Base-by-base conservation (phyloP, 2,113 vertebrate genomes). In the Prionailurus viverrinus region DNA sequence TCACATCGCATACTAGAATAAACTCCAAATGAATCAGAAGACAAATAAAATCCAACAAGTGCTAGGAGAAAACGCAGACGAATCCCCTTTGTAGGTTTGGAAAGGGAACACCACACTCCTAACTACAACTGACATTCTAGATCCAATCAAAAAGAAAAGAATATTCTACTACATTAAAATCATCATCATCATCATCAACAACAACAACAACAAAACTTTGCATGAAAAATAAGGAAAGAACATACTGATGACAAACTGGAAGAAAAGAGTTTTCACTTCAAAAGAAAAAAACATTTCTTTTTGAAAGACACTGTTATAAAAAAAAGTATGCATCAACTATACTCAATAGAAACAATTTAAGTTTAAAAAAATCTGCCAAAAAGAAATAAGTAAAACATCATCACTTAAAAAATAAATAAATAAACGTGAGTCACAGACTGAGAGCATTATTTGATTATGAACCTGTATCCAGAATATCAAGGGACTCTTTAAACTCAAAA, bases 181-280 rank as follows among this genome's bases (percentile, higher is more conserved):
- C 7, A 45, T 45, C 45, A 45, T 45, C 45, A 45, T 45, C 45
- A 45, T 9, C 45, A 45, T 9, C 45, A 45, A 1, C 41, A 45
- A 7, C 41, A 45, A 71, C 65, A 48, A 71, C 19, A 31, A 76
- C 58, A n/a, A 12, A 23, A 74, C 18, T 81, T 63, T 69, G 21
- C 76, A 69, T 87, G 33, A 86, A 76, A 88, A 58, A 21, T 69
- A 81, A 97, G 11, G 4, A 82, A 95, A 45, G 5, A 36, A 94
- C 79, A 92, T 13, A 31, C 25, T 27, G 51, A 19, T n/a, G 39
- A 36, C 9, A 81, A 91, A 31, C 7, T 21, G 5, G 11, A 33
- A 86, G 58, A 65, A 73, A 58, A 89, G 1, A 33, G 27, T 73
- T 89, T 74, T 74, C 7, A 63, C 11, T 39, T 39, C 19, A 69